Conservation (phyloP, 2,888 invertebrate species). For the Deilephila elpenor region DNA sequence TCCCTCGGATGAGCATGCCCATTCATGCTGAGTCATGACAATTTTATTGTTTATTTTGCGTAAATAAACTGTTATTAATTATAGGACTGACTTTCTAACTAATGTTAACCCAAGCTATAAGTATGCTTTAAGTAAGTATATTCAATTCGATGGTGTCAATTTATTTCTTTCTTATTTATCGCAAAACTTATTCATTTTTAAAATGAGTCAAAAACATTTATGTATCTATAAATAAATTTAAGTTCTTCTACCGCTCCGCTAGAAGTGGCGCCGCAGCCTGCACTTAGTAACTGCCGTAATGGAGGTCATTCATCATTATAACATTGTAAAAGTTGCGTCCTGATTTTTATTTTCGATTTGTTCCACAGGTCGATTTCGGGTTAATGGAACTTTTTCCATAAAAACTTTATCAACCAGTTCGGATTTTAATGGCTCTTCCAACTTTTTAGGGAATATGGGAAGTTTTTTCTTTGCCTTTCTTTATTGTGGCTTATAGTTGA, state of each 20-base stretch:
- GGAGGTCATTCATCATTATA: constrained; percentile 57
- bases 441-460: constrained; percentile 33
- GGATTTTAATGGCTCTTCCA: constrained; percentile 34
- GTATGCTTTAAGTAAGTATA: too few relatives aligned
- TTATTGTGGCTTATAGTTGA: neutral
- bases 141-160: too few relatives aligned
- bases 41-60: too few relatives aligned
- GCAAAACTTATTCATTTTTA: too few relatives aligned
- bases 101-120: too few relatives aligned
- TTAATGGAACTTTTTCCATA: constrained; percentile 40
- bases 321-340: constrained; percentile 45
- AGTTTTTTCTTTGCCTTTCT: constrained; percentile 26
- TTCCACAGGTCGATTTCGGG: constrained; percentile 38
- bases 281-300: constrained; percentile 24
- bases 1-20: too few relatives aligned
- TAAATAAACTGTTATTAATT: too few relatives aligned
- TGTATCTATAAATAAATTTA: too few relatives aligned
- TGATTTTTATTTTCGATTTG: constrained; percentile 44
- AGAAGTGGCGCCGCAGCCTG: constrained; percentile 16
- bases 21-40: too few relatives aligned
- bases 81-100: too few relatives aligned
- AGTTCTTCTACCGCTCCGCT: constrained; percentile 18
- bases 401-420: constrained; percentile 30
- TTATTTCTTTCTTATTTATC: too few relatives aligned
- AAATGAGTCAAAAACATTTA: neutral